Evolutionary conservation across 2,888 invertebrate species (phyloP).

Genomic region (Acanthoscelides obtectus): DNA sequence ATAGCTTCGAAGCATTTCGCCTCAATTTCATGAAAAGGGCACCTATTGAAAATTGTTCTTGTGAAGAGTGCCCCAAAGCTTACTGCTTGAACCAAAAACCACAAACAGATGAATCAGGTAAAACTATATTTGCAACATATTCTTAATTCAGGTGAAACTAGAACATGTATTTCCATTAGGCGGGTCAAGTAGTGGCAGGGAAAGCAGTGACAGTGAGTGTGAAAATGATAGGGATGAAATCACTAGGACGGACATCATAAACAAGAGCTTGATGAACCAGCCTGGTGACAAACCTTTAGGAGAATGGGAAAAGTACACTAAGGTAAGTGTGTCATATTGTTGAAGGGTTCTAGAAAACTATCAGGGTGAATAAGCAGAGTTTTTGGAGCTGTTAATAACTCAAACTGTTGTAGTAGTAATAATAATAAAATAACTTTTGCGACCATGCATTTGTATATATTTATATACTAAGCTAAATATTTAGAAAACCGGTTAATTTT

Average conservation of each 20-base stretch:
- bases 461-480: too few relatives aligned
- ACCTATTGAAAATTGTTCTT: background rate
- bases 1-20: background rate
- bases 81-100: background rate
- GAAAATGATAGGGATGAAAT: slow-evolving; percentile 34
- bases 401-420: too few relatives aligned
- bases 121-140: too few relatives aligned
- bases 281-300: slow-evolving; percentile 61
- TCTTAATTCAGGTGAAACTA: slow-evolving; percentile 1
- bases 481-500: too few relatives aligned
- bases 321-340: too few relatives aligned
- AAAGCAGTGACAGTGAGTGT: slow-evolving; percentile 34
- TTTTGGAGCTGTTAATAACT: too few relatives aligned
- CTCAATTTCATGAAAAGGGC: background rate
- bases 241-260: slow-evolving; percentile 47
- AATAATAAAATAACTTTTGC: too few relatives aligned
- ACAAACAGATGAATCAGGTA: background rate
- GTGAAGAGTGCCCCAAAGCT: background rate
- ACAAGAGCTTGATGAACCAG: slow-evolving; percentile 56
- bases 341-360: too few relatives aligned
- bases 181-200: slow-evolving; percentile 33
- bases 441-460: too few relatives aligned
- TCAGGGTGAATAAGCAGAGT: slow-evolving; percentile 5
- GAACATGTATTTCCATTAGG: slow-evolving; percentile 54
- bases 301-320: slow-evolving; percentile 86